Conservation (phyloP, 1,140 invertebrate genomes). For the Neuroterus valhalla region DNA sequence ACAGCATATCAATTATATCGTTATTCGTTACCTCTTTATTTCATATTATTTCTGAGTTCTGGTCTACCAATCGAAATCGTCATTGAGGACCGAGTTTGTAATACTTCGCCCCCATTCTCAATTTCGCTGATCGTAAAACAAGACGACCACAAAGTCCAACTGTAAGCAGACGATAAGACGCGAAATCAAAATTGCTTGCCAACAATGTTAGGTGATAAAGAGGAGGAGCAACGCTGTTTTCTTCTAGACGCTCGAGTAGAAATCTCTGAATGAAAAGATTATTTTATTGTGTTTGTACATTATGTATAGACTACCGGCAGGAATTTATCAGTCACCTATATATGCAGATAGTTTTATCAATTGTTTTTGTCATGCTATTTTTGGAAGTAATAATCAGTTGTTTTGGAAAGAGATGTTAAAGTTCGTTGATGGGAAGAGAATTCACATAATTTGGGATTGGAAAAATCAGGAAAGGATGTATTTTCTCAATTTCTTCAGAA, state of each 20-base stretch:
- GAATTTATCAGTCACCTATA: background rate
- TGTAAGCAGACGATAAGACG: background rate
- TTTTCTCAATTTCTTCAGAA: no score
- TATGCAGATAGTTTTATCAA: no score
- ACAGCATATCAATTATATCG: slow-evolving; percentile 42
- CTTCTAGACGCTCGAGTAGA: background rate
- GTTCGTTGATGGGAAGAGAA: no score
- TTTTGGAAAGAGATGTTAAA: no score
- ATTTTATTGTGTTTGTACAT: background rate
- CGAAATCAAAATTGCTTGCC: background rate
- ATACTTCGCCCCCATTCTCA: background rate
- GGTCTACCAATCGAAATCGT: background rate
- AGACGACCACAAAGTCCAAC: background rate
- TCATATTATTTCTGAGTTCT: slow-evolving; percentile 32
- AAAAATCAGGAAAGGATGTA: no score
- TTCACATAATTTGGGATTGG: no score
- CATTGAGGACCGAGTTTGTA: background rate
- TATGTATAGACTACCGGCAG: background rate
- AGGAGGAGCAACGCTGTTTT: background rate
- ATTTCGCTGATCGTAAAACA: background rate
- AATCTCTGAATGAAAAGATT: slow-evolving; percentile 13
- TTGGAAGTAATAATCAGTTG: no score
- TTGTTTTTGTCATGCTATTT: no score
- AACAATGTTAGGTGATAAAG: background rate
- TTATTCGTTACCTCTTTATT: slow-evolving; percentile 52